Evolutionary conservation across 2,113 vertebrate genomes (phyloP).

Genomic region (Nesogale talazaci): DNA sequence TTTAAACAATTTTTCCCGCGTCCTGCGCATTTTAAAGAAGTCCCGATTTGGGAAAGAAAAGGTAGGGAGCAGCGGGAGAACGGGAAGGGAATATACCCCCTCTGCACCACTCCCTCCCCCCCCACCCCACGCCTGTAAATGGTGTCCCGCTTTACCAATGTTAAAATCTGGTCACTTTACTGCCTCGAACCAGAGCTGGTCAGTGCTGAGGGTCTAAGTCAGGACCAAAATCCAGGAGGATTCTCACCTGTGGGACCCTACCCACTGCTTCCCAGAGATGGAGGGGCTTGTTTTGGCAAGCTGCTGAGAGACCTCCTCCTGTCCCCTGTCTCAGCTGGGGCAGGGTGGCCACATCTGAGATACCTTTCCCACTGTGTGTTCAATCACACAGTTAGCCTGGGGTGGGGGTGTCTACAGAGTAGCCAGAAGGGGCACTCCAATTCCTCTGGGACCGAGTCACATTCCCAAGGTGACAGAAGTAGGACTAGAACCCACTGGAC

Average conservation of each 20-base stretch:
- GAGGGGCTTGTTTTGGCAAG: not conserved
- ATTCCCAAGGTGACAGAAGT: not conserved
- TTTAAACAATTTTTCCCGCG: too few species aligned
- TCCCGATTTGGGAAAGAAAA: too few species aligned
- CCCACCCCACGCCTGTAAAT: too few species aligned
- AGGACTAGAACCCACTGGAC: not conserved
- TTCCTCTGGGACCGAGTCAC: not conserved
- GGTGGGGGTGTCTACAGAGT: not conserved
- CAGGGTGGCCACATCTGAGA: not conserved
- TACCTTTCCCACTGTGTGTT: not conserved
- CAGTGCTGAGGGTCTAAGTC: not conserved
- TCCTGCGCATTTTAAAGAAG: too few species aligned
- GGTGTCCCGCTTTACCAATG: too few species aligned
- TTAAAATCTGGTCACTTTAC: too few species aligned
- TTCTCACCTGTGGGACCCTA: not conserved
- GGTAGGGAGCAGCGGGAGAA: too few species aligned
- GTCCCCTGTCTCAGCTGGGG: not conserved
- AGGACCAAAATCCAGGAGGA: not conserved
- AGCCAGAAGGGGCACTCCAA: not conserved
- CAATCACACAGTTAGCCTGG: not conserved
- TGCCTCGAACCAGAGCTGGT: not conserved
- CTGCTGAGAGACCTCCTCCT: not conserved
- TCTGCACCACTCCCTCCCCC: too few species aligned
- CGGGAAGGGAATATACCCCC: too few species aligned
- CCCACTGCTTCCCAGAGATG: not conserved